A percentile compares a stretch with the other conserved stretches of the same genome.
phyloP scores from a whole-genome alignment of 2,888 invertebrate genomes.

The Aporophyla nigra region DNA sequence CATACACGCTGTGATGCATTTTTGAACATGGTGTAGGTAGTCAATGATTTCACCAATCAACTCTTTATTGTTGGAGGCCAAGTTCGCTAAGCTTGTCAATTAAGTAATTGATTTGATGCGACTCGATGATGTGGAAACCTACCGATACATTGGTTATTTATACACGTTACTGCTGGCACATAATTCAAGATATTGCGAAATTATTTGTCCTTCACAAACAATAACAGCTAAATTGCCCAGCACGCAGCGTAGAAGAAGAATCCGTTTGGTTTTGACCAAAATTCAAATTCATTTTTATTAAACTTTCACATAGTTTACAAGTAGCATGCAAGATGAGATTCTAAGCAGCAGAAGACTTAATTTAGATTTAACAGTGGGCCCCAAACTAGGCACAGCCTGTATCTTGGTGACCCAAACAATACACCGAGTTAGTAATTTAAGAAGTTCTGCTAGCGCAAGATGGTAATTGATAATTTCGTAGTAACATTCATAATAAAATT shows the following conservation, averaged over 20 bases:
- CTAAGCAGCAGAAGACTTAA: no score
- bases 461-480: no score
- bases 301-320: no score
- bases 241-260: neutral
- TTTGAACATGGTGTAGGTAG: neutral
- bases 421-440: no score
- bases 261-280: neutral
- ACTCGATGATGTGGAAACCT: conserved; percentile 28
- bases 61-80: conserved; percentile 29
- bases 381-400: no score
- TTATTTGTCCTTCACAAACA: neutral
- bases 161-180: neutral
- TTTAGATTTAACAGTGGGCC: no score
- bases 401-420: no score
- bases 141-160: conserved; percentile 22
- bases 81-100: conserved; percentile 21
- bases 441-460: no score
- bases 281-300: no score
- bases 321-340: no score
- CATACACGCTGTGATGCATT: conserved; percentile 2
- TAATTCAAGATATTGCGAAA: neutral
- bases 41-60: conserved; percentile 34
- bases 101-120: conserved; percentile 36
- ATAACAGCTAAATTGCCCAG: neutral
- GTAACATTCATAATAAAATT: no score